Conservation (phyloP, 2,113 vertebrate species). For the Misgurnus anguillicaudatus region DNA sequence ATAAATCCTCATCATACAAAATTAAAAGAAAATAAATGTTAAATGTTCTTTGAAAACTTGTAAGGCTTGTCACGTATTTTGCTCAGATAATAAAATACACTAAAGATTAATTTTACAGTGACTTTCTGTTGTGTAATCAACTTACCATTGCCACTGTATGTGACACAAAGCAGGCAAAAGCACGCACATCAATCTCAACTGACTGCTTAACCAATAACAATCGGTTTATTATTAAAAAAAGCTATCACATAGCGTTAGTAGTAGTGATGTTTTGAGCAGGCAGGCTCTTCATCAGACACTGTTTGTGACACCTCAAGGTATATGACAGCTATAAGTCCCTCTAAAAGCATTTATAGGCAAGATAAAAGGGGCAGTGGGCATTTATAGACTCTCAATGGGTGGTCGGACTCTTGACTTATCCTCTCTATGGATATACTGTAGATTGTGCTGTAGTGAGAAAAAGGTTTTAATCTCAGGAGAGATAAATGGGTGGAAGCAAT, state of each 20-base stretch:
- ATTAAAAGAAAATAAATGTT: too few species aligned
- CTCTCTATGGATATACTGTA: slow-evolving; percentile 41
- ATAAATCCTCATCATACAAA: too few species aligned
- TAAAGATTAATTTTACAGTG: not conserved
- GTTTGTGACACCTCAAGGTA: slow-evolving; percentile 19
- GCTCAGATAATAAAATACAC: not conserved
- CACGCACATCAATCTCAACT: too few species aligned
- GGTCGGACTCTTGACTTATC: slow-evolving; percentile 1
- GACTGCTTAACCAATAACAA: too few species aligned
- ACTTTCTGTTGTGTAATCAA: slow-evolving; percentile 4
- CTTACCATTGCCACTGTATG: not conserved
- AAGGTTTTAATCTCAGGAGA: slow-evolving; percentile 38
- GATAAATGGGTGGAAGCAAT: not conserved
- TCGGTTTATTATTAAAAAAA: too few species aligned
- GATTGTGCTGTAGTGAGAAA: not conserved
- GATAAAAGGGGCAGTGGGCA: not conserved
- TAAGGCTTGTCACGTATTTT: too few species aligned
- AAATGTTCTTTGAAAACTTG: too few species aligned
- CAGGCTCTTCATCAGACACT: not conserved
- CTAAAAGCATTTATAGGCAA: not conserved
- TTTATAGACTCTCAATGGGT: slow-evolving; percentile 18
- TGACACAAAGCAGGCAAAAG: not conserved
- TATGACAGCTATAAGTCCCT: slow-evolving; percentile 3
- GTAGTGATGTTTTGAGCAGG: too few species aligned
- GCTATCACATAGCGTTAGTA: too few species aligned